Conservation (phyloP, 2,888 invertebrate genomes). For the Tiliacea citrago region DNA sequence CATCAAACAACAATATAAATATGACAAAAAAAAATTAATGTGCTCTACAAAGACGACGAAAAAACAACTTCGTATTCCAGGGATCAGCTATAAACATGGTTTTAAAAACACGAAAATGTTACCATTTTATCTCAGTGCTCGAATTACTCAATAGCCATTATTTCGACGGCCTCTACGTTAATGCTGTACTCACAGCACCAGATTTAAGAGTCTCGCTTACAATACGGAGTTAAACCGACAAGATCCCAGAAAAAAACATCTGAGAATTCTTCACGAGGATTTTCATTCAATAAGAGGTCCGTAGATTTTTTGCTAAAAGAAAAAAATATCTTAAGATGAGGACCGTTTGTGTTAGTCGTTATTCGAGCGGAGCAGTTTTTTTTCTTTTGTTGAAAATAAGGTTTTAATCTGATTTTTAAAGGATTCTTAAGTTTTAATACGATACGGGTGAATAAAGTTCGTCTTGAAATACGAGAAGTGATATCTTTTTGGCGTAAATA, state of each 20-base stretch:
- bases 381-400: constrained; percentile 41
- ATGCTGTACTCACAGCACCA: constrained; percentile 31
- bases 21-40: too few relatives aligned
- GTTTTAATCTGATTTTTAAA: constrained; percentile 58
- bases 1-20: too few relatives aligned
- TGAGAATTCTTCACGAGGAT: constrained; percentile 60
- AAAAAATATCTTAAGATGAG: constrained; percentile 49
- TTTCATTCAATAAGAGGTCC: constrained; percentile 65
- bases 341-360: constrained; percentile 63
- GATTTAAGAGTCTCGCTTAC: constrained; percentile 53
- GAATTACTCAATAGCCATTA: constrained; percentile 41
- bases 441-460: constrained; percentile 24
- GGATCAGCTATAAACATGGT: not conserved
- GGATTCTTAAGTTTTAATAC: constrained; percentile 40
- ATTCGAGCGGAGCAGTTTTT: constrained; percentile 32
- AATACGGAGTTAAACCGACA: constrained; percentile 42
- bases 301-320: constrained; percentile 52
- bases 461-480: constrained; percentile 11
- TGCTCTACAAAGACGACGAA: not conserved
- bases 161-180: constrained; percentile 22
- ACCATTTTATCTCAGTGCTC: constrained; percentile 7
- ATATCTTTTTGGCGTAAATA: constrained; percentile 11
- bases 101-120: constrained; percentile 16
- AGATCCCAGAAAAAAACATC: constrained; percentile 58
- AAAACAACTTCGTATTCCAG: not conserved